These are phyloP conservation scores for Mastomys coucha DNA, from an alignment of 2,113 vertebrate species.

Conservation along the genomic window DNA sequence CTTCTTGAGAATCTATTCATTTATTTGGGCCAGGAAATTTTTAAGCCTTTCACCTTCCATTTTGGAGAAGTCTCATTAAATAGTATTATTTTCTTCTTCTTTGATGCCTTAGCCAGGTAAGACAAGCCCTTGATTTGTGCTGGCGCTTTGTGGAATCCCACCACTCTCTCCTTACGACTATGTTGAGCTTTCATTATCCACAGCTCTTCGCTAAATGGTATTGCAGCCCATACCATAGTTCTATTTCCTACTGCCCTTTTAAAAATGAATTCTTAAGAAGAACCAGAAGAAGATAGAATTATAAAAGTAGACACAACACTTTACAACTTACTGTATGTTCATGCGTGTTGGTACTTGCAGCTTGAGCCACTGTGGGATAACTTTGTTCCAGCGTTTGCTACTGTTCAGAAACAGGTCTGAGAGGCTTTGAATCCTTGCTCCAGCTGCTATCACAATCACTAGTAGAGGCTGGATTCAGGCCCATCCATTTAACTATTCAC, in stretches of 20 bases:
- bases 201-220: neutral
- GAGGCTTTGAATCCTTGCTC: neutral
- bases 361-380: neutral
- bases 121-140: rapidly evolving
- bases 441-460: neutral
- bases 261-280: neutral
- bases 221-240: neutral
- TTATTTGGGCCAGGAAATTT: constrained; percentile 5
- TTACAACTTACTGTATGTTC: neutral
- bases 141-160: too few relatives aligned
- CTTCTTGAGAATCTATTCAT: constrained; percentile 4
- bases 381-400: neutral
- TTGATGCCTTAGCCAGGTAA: neutral
- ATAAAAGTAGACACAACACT: neutral
- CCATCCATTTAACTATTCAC: neutral
- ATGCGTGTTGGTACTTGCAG: neutral
- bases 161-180: neutral
- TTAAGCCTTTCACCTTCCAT: neutral
- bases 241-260: neutral
- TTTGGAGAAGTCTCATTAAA: neutral
- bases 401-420: neutral
- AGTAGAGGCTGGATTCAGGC: neutral
- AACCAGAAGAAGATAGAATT: neutral
- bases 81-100: neutral
- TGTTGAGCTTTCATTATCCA: neutral